These are phyloP conservation scores for Eilema griseolum DNA, from an alignment of 2,888 invertebrate species.

Conservation along the genomic window DNA sequence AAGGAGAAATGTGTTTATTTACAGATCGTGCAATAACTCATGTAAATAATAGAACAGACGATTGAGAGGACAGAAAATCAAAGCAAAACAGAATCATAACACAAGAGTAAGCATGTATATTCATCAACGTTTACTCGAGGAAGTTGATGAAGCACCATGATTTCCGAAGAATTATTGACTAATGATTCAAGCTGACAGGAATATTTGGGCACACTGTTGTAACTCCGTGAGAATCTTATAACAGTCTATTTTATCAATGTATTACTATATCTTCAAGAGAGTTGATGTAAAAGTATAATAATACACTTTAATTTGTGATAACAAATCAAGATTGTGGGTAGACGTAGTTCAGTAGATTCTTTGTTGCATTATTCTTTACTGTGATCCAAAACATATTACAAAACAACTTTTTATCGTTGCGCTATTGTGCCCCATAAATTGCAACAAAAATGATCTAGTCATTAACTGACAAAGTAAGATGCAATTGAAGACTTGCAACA, in stretches of 20 bases:
- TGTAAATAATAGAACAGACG: neutral
- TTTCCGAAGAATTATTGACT: neutral
- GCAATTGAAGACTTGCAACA: constrained; percentile 67
- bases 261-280: neutral
- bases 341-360: neutral
- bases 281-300: neutral
- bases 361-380: neutral
- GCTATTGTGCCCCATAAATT: constrained; percentile 23
- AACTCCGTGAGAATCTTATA: neutral
- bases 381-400: neutral
- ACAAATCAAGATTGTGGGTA: neutral
- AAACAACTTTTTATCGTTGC: constrained; percentile 14
- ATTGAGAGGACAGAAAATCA: neutral
- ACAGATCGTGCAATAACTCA: neutral
- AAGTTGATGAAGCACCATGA: constrained; percentile 8
- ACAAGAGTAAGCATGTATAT: neutral
- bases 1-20: neutral
- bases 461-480: constrained; percentile 64
- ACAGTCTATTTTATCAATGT: neutral
- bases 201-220: neutral
- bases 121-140: neutral
- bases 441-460: constrained; percentile 54
- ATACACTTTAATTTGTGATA: constrained; percentile 1
- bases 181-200: neutral
- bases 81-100: neutral